Conservation (phyloP, 2,888 invertebrate genomes). For the Craniophora ligustri region DNA sequence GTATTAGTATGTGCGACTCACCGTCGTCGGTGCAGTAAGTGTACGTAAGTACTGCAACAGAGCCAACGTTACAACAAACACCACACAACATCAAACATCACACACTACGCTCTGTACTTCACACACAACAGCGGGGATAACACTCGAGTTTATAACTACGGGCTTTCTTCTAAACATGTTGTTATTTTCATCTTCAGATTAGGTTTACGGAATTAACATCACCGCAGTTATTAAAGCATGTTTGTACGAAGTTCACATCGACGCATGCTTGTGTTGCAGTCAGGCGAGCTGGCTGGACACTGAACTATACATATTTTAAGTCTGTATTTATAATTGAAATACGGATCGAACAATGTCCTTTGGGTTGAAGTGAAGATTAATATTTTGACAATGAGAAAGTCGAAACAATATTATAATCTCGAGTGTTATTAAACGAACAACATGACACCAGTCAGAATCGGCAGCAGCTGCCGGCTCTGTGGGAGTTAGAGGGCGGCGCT, state of each 20-base stretch:
- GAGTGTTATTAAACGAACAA: neutral
- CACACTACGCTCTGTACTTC: slow-evolving; percentile 75
- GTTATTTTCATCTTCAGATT: no score
- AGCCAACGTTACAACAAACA: slow-evolving; percentile 17
- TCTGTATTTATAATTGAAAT: no score
- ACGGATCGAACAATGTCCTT: no score
- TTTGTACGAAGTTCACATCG: no score
- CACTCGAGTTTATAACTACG: slow-evolving; percentile 9
- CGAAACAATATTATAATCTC: neutral
- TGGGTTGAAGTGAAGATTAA: no score
- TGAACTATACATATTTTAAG: no score
- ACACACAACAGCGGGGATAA: slow-evolving; percentile 90
- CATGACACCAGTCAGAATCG: neutral
- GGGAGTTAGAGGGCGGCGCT: neutral
- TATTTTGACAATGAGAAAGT: neutral
- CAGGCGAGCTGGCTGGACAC: no score
- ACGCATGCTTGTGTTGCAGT: no score
- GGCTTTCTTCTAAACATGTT: neutral
- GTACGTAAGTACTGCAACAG: slow-evolving; percentile 65
- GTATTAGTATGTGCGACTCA: slow-evolving; percentile 49
- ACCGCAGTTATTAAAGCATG: no score
- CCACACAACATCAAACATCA: no score
- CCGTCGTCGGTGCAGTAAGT: slow-evolving; percentile 61
- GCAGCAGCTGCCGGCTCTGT: neutral
- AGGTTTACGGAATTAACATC: no score